phyloP scores from a whole-genome alignment of 2,888 invertebrate genomes.

The Tenodera sinensis region DNA sequence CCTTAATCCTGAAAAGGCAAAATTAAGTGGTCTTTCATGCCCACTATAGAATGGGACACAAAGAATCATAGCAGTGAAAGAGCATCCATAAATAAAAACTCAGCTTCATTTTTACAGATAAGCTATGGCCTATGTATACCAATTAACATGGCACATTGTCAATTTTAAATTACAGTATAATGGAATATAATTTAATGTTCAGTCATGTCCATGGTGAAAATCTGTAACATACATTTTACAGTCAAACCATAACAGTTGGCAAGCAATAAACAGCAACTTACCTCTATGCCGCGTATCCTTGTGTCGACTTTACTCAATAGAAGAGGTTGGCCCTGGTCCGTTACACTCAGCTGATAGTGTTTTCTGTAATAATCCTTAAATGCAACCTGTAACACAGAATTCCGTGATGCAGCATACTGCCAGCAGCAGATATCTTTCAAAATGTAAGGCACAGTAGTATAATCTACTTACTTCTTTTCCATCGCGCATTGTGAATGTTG shows the following conservation, averaged over 20 bases:
- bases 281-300: constrained; percentile 19
- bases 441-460: neutral
- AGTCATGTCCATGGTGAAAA: neutral
- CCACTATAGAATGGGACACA: too few relatives aligned
- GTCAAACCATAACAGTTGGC: too few relatives aligned
- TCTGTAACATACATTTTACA: too few relatives aligned
- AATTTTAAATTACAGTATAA: too few relatives aligned
- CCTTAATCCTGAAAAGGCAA: too few relatives aligned
- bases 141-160: too few relatives aligned
- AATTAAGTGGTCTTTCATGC: too few relatives aligned
- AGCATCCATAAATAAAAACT: too few relatives aligned
- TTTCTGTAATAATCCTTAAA: constrained; percentile 79
- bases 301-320: constrained; percentile 59
- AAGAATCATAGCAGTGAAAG: too few relatives aligned
- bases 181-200: too few relatives aligned
- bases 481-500: constrained; percentile 54
- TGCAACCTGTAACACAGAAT: constrained; percentile 45
- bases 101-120: too few relatives aligned
- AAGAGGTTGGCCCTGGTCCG: constrained; percentile 72
- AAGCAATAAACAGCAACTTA: neutral
- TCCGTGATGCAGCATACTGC: neutral
- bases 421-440: neutral
- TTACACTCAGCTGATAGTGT: constrained; percentile 70
- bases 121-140: too few relatives aligned
- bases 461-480: constrained; percentile 40